Evolutionary conservation across 1,140 invertebrate species (phyloP).

Genomic region (Pseudomyrmex pallidus): DNA sequence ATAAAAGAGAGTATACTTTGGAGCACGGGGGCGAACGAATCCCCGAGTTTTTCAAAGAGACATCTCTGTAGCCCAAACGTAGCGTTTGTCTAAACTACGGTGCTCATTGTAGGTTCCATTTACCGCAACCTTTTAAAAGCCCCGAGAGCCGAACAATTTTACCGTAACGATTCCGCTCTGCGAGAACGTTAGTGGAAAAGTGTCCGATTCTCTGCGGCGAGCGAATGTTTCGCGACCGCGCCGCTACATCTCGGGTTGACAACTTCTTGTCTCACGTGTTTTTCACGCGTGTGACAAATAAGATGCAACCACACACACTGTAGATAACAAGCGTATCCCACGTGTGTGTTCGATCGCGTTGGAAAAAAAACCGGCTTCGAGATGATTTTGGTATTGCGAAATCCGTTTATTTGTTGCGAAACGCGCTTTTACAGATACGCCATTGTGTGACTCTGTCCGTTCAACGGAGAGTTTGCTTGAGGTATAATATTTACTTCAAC

Average conservation of each 20-base stretch:
- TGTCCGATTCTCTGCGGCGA: conserved; percentile 29
- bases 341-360: no score
- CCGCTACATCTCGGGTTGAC: neutral
- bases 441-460: neutral
- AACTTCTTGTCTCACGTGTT: neutral
- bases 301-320: no score
- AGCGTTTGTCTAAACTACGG: conserved; percentile 52
- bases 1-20: conserved; percentile 47
- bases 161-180: conserved; percentile 34
- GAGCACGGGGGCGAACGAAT: conserved; percentile 32
- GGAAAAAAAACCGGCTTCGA: no score
- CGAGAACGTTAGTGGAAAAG: conserved; percentile 26
- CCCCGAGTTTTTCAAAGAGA: conserved; percentile 51
- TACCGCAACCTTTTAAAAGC: conserved; percentile 58
- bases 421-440: neutral
- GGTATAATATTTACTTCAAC: neutral
- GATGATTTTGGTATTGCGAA: no score
- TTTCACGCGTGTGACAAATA: neutral
- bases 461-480: neutral
- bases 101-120: conserved; percentile 50
- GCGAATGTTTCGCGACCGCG: conserved; percentile 30
- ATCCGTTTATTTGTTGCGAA: neutral
- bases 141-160: conserved; percentile 50
- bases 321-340: no score
- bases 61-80: conserved; percentile 47